phyloP scores from a whole-genome alignment of 2,113 vertebrate genomes.

The Ceuthmochares aereus region DNA sequence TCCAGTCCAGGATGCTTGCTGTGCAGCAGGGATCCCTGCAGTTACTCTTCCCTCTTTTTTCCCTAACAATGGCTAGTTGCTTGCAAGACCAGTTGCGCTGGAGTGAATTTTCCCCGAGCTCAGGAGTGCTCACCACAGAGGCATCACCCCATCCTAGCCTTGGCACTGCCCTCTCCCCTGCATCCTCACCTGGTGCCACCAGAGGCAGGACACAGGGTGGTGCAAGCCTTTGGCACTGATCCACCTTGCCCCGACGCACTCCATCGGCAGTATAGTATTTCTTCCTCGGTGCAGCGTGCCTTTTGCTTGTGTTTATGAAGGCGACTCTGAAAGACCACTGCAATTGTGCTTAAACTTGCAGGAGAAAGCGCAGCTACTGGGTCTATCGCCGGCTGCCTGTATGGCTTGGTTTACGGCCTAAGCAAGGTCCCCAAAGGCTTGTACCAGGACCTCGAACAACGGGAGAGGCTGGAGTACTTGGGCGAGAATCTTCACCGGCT shows the following conservation, averaged over 20 bases:
- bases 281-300: fast-evolving
- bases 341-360: conserved; percentile 65
- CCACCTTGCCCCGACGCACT: fast-evolving
- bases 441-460: conserved; percentile 87
- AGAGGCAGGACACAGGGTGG: fast-evolving
- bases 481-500: conserved; percentile 86
- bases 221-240: not conserved
- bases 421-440: conserved; percentile 82
- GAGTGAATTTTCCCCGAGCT: not conserved
- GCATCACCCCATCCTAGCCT: not conserved
- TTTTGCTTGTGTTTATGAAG: not conserved
- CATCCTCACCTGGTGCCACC: not conserved
- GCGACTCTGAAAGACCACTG: not conserved
- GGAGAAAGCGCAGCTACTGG: conserved; percentile 92
- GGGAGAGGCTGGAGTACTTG: conserved; percentile 83
- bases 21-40: fast-evolving
- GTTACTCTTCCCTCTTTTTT: not conserved
- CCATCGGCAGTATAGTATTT: fast-evolving
- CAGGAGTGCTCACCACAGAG: fast-evolving
- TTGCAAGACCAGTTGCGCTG: not conserved
- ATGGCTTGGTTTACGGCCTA: conserved; percentile 88
- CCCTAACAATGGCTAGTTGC: not conserved
- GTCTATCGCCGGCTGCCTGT: conserved; percentile 90
- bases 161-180: not conserved
- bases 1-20: not conserved